A percentile compares a stretch with the other conserved stretches of the same genome.
These are phyloP conservation scores for Galleria mellonella DNA, from an alignment of 1,140 invertebrate genomes.

Conservation along the genomic window DNA sequence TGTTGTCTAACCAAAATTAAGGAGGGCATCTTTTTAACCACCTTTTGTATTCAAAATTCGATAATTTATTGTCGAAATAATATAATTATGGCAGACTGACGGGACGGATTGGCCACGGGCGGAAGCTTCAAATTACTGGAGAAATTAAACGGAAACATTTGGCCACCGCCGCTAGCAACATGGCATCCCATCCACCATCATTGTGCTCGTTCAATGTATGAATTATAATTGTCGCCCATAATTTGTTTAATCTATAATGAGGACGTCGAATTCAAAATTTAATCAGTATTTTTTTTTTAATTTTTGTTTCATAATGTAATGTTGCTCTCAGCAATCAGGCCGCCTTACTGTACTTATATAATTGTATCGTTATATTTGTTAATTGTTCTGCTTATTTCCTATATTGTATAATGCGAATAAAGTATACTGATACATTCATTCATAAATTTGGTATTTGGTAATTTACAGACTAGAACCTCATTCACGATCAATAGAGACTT, in stretches of 20 bases:
- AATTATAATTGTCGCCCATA: conserved; percentile 39
- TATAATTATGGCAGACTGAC: conserved; percentile 66
- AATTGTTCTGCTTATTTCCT: too few species aligned
- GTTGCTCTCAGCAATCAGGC: too few species aligned
- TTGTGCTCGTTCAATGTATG: conserved; percentile 9
- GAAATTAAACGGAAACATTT: conserved; percentile 75
- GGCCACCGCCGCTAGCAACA: conserved; percentile 69
- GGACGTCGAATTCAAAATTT: background rate
- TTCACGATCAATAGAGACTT: too few species aligned
- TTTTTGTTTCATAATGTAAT: too few species aligned
- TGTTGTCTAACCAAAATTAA: conserved; percentile 40
- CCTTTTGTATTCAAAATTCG: conserved; percentile 64
- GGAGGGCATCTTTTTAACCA: conserved; percentile 35
- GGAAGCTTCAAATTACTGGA: conserved; percentile 70
- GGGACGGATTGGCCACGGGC: conserved; percentile 61
- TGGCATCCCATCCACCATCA: conserved; percentile 40
- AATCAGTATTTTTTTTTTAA: too few species aligned
- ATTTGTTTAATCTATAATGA: conserved; percentile 2
- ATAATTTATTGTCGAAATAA: conserved; percentile 74
- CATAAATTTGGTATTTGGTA: too few species aligned
- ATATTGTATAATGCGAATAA: too few species aligned
- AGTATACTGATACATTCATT: too few species aligned
- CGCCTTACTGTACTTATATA: too few species aligned
- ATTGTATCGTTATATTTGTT: too few species aligned
- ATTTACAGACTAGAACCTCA: too few species aligned